phyloP scores from a whole-genome alignment of 2,113 vertebrate genomes.

The Pitta sordida region DNA sequence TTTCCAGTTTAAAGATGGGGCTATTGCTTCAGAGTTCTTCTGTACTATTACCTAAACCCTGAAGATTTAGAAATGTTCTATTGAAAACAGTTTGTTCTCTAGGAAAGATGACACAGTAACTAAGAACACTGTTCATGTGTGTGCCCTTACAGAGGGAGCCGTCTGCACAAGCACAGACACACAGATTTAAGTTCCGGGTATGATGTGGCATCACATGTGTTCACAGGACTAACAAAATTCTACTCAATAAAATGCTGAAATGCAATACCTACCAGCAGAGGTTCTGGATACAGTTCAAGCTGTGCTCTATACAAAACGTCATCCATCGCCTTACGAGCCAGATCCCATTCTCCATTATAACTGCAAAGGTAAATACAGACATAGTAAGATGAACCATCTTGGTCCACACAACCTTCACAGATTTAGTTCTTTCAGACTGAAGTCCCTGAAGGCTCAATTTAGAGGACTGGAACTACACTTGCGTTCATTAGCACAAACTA shows the following conservation, averaged over 20 bases:
- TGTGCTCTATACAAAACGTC: conserved; percentile 94
- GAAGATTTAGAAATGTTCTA: neutral
- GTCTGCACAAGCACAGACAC: neutral
- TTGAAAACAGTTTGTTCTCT: neutral
- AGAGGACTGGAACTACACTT: neutral
- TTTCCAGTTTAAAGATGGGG: neutral
- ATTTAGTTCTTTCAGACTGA: neutral
- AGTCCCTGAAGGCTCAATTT: neutral
- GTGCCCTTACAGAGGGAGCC: neutral
- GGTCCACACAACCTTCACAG: neutral
- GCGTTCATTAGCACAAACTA: neutral
- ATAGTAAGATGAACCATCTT: neutral
- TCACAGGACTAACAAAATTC: neutral
- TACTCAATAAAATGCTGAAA: neutral
- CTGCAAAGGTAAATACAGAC: conserved; percentile 67
- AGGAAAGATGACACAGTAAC: neutral
- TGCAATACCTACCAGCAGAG: conserved; percentile 86
- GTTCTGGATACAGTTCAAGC: conserved; percentile 93
- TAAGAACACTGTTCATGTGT: rapidly evolving
- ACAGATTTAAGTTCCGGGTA: neutral
- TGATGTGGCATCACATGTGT: rapidly evolving
- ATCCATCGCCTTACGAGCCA: conserved; percentile 93
- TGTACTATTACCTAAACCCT: neutral
- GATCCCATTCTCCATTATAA: conserved; percentile 94
- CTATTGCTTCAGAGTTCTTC: neutral